Base-by-base conservation (phyloP, 2,113 vertebrate species). In the Aegotheles bennettii region DNA sequence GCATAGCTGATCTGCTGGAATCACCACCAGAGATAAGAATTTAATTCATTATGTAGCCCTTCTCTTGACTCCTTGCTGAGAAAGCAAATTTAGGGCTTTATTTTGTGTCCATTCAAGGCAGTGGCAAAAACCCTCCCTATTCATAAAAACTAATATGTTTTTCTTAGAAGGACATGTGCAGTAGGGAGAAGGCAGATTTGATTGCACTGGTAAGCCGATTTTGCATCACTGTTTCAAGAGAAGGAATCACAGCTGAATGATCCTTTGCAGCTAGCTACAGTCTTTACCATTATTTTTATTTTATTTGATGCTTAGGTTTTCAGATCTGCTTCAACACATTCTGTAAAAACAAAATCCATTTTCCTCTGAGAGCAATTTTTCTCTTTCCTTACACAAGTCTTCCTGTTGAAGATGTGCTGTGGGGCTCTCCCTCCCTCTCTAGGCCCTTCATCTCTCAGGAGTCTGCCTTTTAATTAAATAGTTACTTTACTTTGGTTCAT, bases 391-490 rank as follows among this genome's bases (percentile, higher is more conserved):
- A 56, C 3, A 16, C 29, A 59, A 59, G 8, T 31, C 24, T 87
- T 92, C 36, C 65, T 69, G 48, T 26, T 21, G 48, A 82, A 90
- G 50, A 94, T 68, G 82, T 94, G 38, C 48, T 87, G 67, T 59
- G 42, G 35, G 43, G 29, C 21, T 83, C 36, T 75, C 48, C 26
- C 25, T 92, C 25, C 14, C 24, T 61, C 17, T 68, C 42, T 26
- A 59, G 35, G 59, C 54, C 77, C 31, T 91, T 69, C 38, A 36
- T 48, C 56, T 95, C 95, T 93, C 81, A 74, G 74, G 75, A 96
- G 82, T 48, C 13, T 77, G 29, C 25, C 50, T 97, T 96, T 97
- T 97, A 98, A 97, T 98, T 96, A 94, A 89, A 86, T 84, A 83
- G 70, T 73, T 95, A 50, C 35, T 91, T 95, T 94, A 65, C 38